Conservation (phyloP, 2,113 vertebrate species). For the Pachyramphus minor region DNA sequence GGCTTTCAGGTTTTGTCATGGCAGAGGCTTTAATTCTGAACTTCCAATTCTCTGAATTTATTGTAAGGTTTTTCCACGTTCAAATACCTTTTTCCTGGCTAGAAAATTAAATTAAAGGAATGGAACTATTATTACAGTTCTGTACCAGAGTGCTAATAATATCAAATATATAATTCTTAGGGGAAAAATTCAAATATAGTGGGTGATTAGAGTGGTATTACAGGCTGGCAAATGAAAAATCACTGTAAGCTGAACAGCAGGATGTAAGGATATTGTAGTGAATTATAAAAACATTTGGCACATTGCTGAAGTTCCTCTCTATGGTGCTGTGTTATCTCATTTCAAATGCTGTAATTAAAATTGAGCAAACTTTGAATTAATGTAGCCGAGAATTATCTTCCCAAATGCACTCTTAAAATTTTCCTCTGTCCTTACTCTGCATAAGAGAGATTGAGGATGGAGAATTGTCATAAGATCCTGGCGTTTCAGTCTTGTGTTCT, state of each 20-base stretch:
- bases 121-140: not conserved
- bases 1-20: not conserved
- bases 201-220: slow-evolving; percentile 40
- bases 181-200: slow-evolving; percentile 38
- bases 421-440: not conserved
- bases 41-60: not conserved
- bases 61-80: slow-evolving; percentile 2
- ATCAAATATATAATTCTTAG: slow-evolving; percentile 27
- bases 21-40: not conserved
- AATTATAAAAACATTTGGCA: slow-evolving; percentile 53
- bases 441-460: not conserved
- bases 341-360: slow-evolving; percentile 60
- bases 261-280: slow-evolving; percentile 23
- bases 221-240: slow-evolving; percentile 17
- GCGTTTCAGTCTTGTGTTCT: not conserved
- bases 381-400: not conserved
- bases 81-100: not conserved
- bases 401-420: not conserved
- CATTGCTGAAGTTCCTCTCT: not conserved
- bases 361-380: slow-evolving; percentile 4
- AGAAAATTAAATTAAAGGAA: slow-evolving; percentile 61
- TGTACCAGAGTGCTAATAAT: slow-evolving; percentile 34
- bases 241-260: slow-evolving; percentile 45
- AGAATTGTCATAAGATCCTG: not conserved
- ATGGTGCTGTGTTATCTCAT: slow-evolving; percentile 18